Evolutionary conservation across 2,888 invertebrate species (phyloP), one percentile per base, ranked within the genome.

Genomic region (Heliconius erato): DNA sequence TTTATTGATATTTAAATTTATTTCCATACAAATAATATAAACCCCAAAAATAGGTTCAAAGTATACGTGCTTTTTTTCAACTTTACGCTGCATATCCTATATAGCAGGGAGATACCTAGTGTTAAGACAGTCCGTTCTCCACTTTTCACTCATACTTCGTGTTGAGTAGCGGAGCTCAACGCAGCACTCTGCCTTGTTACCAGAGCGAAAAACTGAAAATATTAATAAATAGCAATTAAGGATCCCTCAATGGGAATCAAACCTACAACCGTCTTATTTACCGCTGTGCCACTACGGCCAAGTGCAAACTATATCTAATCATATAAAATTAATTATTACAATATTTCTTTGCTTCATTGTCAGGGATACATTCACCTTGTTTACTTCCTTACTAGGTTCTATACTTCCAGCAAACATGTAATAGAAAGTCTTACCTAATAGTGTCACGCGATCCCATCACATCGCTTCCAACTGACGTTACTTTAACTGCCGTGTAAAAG

Each of bases 391-490:
- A 65, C 32, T 40, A 78, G 67, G 11, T 67, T 49, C 78, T 67
- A 78, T 44, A 78, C 44, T 67, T 76, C n/a, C 63, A 63, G 16
- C 67, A 78, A 78, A 65, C 67, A 67, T 67, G 67, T 78, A 78
- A 78, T 49, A 78, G 78, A 67, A 78, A 78, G 65, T 78, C 65
- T 78, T 78, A 28, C 78, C 78, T 78, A 78, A 78, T 78, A 78
- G 67, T 78, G 67, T 78, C 78, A 78, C 78, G 78, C 78, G 78
- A 78, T 78, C 78, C n/a, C 76, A 63, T 65, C 79, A 79, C 74
- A 79, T 54, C 82, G 79, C 59, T 44, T 82, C 74, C 65, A 72
- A n/a, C 76, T 67, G 67, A 78, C 65, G 78, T 67, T 65, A 28
- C 67, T 23, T 67, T 65, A 78, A 49, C 78, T 78, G 40, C 28